phyloP scores from a whole-genome alignment of 2,888 invertebrate genomes.

The Eupithecia centaureata region DNA sequence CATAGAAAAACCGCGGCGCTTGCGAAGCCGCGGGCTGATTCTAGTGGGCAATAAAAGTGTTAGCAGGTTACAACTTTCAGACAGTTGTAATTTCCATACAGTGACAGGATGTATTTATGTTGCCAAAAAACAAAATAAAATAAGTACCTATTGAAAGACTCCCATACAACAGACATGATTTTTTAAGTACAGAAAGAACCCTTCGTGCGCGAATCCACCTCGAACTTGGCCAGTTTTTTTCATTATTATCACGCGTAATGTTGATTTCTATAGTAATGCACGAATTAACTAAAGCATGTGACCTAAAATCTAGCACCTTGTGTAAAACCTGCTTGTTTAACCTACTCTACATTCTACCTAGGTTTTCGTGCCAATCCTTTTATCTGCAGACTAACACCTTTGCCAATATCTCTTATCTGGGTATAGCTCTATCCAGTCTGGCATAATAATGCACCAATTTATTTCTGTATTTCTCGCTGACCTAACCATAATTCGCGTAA shows the following conservation, averaged over 20 bases:
- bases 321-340: neutral
- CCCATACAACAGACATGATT: no score
- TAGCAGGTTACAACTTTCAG: neutral
- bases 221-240: no score
- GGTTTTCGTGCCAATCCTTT: neutral
- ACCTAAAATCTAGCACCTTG: neutral
- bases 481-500: neutral
- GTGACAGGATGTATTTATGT: no score
- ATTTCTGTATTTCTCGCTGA: neutral
- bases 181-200: no score
- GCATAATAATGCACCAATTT: neutral
- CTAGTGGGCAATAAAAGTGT: neutral
- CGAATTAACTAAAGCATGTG: neutral
- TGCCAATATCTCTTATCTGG: neutral
- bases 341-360: slow-evolving; percentile 8
- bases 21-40: no score
- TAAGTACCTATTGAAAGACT: no score
- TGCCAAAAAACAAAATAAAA: no score
- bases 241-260: no score
- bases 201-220: no score
- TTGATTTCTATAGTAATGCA: no score
- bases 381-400: neutral
- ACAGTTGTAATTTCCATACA: no score
- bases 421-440: neutral
- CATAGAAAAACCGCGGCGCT: no score